Evolutionary conservation across 53 echinoderm and acorn worm species (phyloP).

Genomic region (Patiria pectinifera): DNA sequence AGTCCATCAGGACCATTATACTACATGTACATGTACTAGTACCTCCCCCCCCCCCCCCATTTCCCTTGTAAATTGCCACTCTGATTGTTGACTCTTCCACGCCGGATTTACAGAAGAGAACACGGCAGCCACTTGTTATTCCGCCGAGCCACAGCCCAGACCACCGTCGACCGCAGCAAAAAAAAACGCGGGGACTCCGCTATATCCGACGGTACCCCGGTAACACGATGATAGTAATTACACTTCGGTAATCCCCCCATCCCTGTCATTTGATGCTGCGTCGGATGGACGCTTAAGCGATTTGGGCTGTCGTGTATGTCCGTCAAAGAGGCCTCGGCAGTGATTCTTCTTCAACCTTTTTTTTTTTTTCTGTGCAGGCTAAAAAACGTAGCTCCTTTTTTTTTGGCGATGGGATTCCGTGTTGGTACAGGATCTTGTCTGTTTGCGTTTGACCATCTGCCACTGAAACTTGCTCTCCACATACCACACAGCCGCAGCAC

Average conservation of each 20-base stretch:
- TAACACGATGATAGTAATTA: constrained; percentile 65
- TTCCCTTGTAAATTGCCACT: constrained; percentile 22
- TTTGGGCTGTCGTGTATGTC: constrained; percentile 53
- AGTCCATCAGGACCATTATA: neutral
- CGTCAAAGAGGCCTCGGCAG: constrained; percentile 7
- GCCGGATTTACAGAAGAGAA: constrained; percentile 15
- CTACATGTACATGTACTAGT: neutral
- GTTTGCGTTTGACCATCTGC: constrained; percentile 46
- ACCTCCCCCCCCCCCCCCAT: neutral
- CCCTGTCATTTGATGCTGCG: constrained; percentile 54
- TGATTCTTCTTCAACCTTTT: neutral
- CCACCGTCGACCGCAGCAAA: neutral
- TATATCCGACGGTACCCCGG: neutral
- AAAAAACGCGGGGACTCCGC: neutral
- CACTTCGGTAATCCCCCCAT: constrained; percentile 48
- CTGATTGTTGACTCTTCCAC: constrained; percentile 23
- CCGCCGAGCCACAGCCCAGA: neutral
- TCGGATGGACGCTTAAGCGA: constrained; percentile 52
- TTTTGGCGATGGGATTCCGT: neutral
- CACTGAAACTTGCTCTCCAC: neutral
- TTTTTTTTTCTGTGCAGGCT: neutral
- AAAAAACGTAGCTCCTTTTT: constrained; percentile 23
- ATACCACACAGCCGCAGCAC: neutral
- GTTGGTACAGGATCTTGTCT: constrained; percentile 45
- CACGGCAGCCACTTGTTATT: constrained; percentile 46